Conservation (phyloP, 2,113 vertebrate species). For the Montifringilla adamsi region DNA sequence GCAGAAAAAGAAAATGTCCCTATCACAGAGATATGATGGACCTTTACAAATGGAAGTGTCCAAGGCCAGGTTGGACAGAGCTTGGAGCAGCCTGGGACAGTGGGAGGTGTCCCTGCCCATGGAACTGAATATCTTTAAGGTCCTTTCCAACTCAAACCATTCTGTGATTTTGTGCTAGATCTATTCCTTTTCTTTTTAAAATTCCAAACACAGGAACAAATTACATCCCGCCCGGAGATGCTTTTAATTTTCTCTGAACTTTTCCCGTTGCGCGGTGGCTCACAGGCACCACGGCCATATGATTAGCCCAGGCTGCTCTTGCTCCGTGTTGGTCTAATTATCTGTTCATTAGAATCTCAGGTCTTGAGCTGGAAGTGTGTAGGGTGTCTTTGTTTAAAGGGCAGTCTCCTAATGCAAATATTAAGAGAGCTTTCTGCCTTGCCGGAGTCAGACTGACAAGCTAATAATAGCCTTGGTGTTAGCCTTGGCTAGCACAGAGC, state of each 20-base stretch:
- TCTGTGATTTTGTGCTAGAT: not conserved
- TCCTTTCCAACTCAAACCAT: not conserved
- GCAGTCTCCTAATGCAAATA: conserved; percentile 72
- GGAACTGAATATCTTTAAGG: not conserved
- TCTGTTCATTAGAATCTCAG: conserved; percentile 72
- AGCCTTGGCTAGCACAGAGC: conserved; percentile 26
- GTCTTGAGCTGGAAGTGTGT: conserved; percentile 59
- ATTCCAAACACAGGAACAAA: conserved; percentile 31
- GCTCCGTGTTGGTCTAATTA: conserved; percentile 69
- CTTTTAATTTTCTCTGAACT: conserved; percentile 65
- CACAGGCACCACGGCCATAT: conserved; percentile 21
- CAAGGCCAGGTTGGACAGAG: not conserved
- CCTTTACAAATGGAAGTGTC: not conserved
- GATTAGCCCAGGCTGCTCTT: conserved; percentile 66
- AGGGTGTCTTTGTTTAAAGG: conserved; percentile 70
- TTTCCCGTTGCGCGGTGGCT: conserved; percentile 8
- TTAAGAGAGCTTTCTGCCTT: conserved; percentile 57
- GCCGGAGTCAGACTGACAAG: conserved; percentile 26
- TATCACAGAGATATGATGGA: not conserved
- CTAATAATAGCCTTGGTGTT: conserved; percentile 58
- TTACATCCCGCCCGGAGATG: conserved; percentile 38
- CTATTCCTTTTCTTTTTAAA: not conserved
- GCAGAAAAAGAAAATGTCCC: not conserved
- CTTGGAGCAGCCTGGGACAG: not conserved
- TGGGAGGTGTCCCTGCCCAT: not conserved